Evolutionary conservation across 2,888 invertebrate species (phyloP).

Genomic region (Thecocarcelia acutangulata): DNA sequence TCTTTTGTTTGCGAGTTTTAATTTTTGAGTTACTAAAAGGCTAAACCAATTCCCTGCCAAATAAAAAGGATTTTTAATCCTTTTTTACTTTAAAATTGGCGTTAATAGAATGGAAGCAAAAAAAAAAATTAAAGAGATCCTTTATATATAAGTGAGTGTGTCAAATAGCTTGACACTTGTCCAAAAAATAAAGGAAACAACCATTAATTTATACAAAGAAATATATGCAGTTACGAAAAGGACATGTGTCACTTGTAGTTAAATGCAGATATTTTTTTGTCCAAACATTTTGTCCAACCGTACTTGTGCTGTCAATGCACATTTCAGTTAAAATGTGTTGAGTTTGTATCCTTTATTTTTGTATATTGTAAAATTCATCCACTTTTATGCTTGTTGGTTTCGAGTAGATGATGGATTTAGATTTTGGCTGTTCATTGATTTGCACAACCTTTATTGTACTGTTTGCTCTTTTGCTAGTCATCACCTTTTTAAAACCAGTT

Average conservation of each 20-base stretch:
- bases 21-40: constrained; percentile 2
- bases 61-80: constrained; percentile 31
- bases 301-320: constrained; percentile 44
- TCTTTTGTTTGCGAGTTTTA: constrained; percentile 12
- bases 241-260: constrained; percentile 57
- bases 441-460: constrained; percentile 26
- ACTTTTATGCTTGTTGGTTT: constrained; percentile 2
- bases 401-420: constrained; percentile 42
- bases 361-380: constrained; percentile 33
- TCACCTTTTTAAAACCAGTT: constrained; percentile 58
- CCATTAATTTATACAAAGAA: constrained; percentile 3
- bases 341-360: constrained; percentile 41
- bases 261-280: constrained; percentile 34
- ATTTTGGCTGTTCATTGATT: constrained; percentile 46
- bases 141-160: constrained; percentile 33
- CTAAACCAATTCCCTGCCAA: constrained; percentile 2
- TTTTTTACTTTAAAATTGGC: constrained; percentile 61
- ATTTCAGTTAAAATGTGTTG: constrained; percentile 39
- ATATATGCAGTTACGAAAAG: background rate
- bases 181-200: constrained; percentile 13
- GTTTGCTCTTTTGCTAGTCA: constrained; percentile 61
- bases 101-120: constrained; percentile 40
- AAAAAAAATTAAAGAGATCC: constrained; percentile 36
- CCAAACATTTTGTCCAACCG: constrained; percentile 35
- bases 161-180: constrained; percentile 62